phyloP scores from a whole-genome alignment of 2,888 invertebrate genomes.

The Mimumesa dahlbomi region DNA sequence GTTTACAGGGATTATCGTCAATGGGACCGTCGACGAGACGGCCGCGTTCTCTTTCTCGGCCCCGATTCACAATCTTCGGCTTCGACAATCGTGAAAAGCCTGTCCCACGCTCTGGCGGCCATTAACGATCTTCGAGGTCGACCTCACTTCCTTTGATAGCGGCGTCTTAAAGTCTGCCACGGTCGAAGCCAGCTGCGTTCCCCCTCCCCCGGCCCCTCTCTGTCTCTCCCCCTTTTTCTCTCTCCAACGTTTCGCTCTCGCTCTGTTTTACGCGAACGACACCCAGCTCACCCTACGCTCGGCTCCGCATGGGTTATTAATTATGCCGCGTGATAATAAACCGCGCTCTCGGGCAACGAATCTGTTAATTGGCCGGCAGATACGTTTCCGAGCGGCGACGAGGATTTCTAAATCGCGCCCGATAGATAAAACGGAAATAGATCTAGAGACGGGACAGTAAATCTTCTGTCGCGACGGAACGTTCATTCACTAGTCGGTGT shows the following conservation, averaged over 20 bases:
- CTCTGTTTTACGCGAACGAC: slow-evolving; percentile 9
- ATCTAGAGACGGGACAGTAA: slow-evolving; percentile 37
- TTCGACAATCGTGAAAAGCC: slow-evolving; percentile 57
- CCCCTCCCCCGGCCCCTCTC: slow-evolving; percentile 41
- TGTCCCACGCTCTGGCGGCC: slow-evolving; percentile 67
- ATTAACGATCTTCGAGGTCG: slow-evolving; percentile 73
- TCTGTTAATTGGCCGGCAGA: slow-evolving; percentile 67
- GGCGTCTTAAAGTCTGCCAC: slow-evolving; percentile 74
- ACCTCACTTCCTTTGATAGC: slow-evolving; percentile 80
- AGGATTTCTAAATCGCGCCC: slow-evolving; percentile 35
- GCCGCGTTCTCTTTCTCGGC: slow-evolving; percentile 16
- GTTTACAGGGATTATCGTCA: slow-evolving; percentile 7
- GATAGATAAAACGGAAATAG: slow-evolving; percentile 58
- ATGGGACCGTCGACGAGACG: slow-evolving; percentile 20
- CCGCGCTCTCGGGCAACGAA: slow-evolving; percentile 51
- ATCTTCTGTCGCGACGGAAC: slow-evolving; percentile 32
- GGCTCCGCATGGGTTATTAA: slow-evolving; percentile 71
- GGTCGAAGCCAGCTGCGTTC: slow-evolving; percentile 59
- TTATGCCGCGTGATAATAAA: slow-evolving; percentile 67
- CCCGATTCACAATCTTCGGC: slow-evolving; percentile 23
- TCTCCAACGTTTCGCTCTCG: slow-evolving; percentile 45
- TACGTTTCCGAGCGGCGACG: slow-evolving; percentile 38
- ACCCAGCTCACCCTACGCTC: slow-evolving; percentile 49
- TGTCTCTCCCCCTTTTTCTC: slow-evolving; percentile 31
- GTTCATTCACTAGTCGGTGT: slow-evolving; percentile 15